phyloP scores from a whole-genome alignment of 2,888 invertebrate species.

The Cephus spinipes region DNA sequence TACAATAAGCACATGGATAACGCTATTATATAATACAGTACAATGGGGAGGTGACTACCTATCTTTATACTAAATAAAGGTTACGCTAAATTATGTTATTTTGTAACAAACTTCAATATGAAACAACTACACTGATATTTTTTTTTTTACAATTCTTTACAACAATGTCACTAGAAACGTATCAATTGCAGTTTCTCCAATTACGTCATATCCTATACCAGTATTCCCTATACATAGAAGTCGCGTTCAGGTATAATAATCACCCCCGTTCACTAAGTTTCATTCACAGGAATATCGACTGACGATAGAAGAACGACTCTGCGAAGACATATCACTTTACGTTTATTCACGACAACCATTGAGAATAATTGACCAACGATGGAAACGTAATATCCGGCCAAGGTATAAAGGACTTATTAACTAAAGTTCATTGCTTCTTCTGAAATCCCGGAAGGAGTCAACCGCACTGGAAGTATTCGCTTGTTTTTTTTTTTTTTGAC shows the following conservation, averaged over 20 bases:
- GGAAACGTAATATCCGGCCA: neutral
- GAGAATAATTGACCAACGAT: neutral
- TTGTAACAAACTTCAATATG: conserved; percentile 55
- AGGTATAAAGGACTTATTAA: neutral
- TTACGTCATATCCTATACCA: conserved; percentile 22
- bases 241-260: neutral
- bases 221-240: neutral
- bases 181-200: conserved; percentile 36
- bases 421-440: neutral
- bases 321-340: neutral
- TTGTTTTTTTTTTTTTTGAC: conserved; percentile 15
- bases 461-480: conserved; percentile 15
- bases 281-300: neutral
- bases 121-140: conserved; percentile 50
- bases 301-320: neutral
- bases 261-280: neutral
- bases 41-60: conserved; percentile 48
- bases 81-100: conserved; percentile 56
- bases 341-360: neutral
- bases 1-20: conserved; percentile 63
- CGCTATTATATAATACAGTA: conserved; percentile 59
- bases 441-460: neutral
- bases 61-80: conserved; percentile 38
- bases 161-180: conserved; percentile 47
- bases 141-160: conserved; percentile 57